Evolutionary conservation across 2,113 vertebrate species (phyloP), one percentile per base, ranked within the genome.

Genomic region (Tupaia chinensis): DNA sequence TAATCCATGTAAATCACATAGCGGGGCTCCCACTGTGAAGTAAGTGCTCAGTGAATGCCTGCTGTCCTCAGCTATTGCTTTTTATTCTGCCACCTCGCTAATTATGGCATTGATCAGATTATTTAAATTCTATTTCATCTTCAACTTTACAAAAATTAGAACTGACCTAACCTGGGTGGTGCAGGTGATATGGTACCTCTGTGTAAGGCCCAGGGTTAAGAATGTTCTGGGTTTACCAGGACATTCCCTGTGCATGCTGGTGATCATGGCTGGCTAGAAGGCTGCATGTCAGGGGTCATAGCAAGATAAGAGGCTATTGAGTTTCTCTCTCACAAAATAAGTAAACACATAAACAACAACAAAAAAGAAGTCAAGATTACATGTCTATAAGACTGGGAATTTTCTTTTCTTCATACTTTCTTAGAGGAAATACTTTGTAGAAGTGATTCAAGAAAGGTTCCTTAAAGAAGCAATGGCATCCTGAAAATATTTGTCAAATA

Each of bases 81-180:
- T n/a, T 77, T 70, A 84, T 25, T 78, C 61, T 61, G n/a, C 32
- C 54, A 78, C 11, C 58, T 77, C 83, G 54, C 34, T 34, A 94
- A 69, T 84, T 7, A 20, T 73, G 13, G 60, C 6, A 53, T 53
- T 61, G 7, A 79, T 79, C 63, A 86, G 32, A 13, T 61, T 22
- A 77, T 72, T 63, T 70, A 90, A 90, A 69, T 70, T 90, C 27
- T 56, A 90, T 54, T 89, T 84, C 17, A 77, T 78, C 32, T 63
- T 78, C 72, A 90, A 17, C 34, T 90, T 90, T 70, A 84, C 58
- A 56, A 92, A 77, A 0, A 44, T 44, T 5, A 44, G 44, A 44
- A 44, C 5, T 44, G 44, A 44, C 44, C 44, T 44, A 44, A 44
- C 44, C 44, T 44, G 44, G 44, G 44, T 44, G 44, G 44, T 44